phyloP scores from a whole-genome alignment of 2,113 vertebrate genomes.

The zebrafish (Danio rerio) region DNA sequence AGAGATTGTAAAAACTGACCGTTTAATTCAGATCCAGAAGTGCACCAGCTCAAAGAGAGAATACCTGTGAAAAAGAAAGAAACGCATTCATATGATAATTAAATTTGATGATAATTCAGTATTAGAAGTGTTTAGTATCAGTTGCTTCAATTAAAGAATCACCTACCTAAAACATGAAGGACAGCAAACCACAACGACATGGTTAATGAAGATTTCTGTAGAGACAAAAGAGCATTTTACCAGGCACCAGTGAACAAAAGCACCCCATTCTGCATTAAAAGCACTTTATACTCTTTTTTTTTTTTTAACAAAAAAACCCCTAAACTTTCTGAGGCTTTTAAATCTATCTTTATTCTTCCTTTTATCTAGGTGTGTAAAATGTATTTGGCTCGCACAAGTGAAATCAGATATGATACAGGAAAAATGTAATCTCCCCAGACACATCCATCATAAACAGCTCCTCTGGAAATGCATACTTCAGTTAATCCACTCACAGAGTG shows the following conservation, averaged over 20 bases:
- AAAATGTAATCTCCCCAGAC: slow-evolving; percentile 46
- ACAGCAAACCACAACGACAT: slow-evolving; percentile 53
- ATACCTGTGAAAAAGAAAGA: slow-evolving; percentile 51
- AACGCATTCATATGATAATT: neutral
- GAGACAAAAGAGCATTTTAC: slow-evolving; percentile 36
- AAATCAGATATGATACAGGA: slow-evolving; percentile 40
- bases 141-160: neutral
- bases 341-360: neutral
- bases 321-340: neutral
- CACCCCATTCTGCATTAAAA: neutral
- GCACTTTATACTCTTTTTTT: neutral
- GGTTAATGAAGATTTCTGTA: slow-evolving; percentile 58
- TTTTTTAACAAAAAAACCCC: neutral
- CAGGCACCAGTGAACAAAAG: neutral
- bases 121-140: neutral
- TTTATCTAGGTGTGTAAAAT: slow-evolving; percentile 15
- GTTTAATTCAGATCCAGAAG: slow-evolving; percentile 57
- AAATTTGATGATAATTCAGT: neutral
- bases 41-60: slow-evolving; percentile 52
- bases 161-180: slow-evolving; percentile 62
- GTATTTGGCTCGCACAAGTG: neutral
- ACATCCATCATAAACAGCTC: slow-evolving; percentile 47
- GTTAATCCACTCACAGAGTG: slow-evolving; percentile 38
- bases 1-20: slow-evolving; percentile 43
- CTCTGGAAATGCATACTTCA: slow-evolving; percentile 43